Evolutionary conservation across 2,888 invertebrate genomes (phyloP).

Genomic region (Unio pictorum): DNA sequence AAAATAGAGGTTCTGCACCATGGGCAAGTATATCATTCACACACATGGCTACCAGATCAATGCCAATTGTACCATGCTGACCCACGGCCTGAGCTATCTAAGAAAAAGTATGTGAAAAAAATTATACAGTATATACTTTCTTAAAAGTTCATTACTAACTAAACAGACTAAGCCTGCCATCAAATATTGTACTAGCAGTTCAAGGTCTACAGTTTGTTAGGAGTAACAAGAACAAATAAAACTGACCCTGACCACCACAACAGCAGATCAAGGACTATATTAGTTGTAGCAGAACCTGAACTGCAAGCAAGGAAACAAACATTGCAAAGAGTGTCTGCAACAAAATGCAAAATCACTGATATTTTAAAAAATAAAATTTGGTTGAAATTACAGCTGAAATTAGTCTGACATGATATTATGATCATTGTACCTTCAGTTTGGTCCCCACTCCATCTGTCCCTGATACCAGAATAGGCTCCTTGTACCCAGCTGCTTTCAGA

Average conservation of each 20-base stretch:
- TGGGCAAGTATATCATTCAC: slow-evolving; percentile 96
- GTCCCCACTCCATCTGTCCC: slow-evolving; percentile 98
- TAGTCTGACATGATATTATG: background rate
- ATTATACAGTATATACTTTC: background rate
- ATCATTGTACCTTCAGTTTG: slow-evolving; percentile 84
- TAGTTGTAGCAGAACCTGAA: no score
- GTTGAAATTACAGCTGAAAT: no score
- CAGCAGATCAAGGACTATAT: no score
- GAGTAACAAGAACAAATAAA: no score
- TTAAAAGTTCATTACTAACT: no score
- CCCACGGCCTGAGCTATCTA: slow-evolving; percentile 87
- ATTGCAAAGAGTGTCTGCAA: no score
- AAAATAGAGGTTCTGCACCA: slow-evolving; percentile 95
- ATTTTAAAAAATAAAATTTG: background rate
- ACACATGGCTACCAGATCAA: slow-evolving; percentile 98
- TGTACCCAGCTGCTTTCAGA: slow-evolving; percentile 80
- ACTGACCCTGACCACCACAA: no score
- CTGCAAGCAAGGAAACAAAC: no score
- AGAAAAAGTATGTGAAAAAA: slow-evolving; percentile 4
- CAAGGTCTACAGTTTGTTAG: no score
- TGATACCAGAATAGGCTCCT: slow-evolving; percentile 90
- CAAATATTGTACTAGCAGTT: no score
- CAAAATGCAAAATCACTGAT: background rate
- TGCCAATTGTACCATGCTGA: slow-evolving; percentile 88
- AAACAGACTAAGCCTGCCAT: no score